Evolutionary conservation across 2,888 invertebrate genomes (phyloP), one percentile per base, ranked within the genome.

Genomic region (Mystacides longicornis): DNA sequence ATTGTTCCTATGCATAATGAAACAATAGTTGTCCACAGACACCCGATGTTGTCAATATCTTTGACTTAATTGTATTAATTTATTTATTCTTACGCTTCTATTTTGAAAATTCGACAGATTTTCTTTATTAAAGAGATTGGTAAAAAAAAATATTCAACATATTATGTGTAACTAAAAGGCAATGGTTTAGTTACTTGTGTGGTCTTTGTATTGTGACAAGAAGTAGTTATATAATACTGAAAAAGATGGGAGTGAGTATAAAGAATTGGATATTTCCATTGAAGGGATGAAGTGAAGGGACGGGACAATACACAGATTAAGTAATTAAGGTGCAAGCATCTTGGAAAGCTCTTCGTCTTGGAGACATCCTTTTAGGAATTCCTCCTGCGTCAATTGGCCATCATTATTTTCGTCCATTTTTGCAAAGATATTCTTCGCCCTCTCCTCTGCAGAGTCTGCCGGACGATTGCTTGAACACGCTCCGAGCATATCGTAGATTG

Each of bases 381-480:
- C 98, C 64, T 97, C 95, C 76, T 96, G 93, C 63, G 95, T 95
- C 69, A 97, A 83, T 73, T 96, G 95, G 59, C 97, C 97, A 74
- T 99, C 98, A 77, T 94, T 93, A 81, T 99, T 98, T 70, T 94
- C 93, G 73, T 99, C 98, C 98, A 99, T 98, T 77, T 96, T 96
- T 59, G 94, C 94, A 76, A 99, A 99, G 67, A 99, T 99, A 74
- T 96, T 97, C 79, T 95, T 94, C 65, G 98, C 98, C 64, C 98
- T 81, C 70, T 97, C 96, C 71, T 97, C 95, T 23, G 98, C 97
- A 19, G 95, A 93, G 71, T 94, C 95, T 42, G 93, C 93, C 49
- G 95, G 93, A 69, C 93, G 81, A 77, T 93, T 93, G 73, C 93
- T 93, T 67, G 93, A 93, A 74, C 94, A 94, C 62, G 95, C 95